A percentile compares a stretch with the other conserved stretches of the same genome.
phyloP scores from a whole-genome alignment of 2,888 invertebrate genomes.

The Clepsis dumicolana region DNA sequence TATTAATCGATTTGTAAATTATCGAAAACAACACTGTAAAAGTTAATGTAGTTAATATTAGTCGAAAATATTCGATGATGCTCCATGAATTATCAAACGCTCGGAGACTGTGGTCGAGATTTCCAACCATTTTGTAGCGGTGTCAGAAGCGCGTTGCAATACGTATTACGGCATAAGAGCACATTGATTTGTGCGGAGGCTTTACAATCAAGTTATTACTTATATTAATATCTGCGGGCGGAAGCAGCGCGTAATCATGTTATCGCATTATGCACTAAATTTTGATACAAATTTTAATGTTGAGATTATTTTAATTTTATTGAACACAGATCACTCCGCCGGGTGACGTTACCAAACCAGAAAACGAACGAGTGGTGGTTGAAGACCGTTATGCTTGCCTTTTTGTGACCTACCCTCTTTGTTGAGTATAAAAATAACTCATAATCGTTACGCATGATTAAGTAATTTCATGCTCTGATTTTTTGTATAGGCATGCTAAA shows the following conservation, averaged over 20 bases:
- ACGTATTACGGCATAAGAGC: slow-evolving; percentile 17
- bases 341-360: neutral
- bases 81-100: neutral
- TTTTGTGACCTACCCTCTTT: slow-evolving; percentile 4
- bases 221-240: slow-evolving; percentile 28
- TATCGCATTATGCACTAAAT: slow-evolving; percentile 15
- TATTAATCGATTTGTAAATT: slow-evolving; percentile 27
- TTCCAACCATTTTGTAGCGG: slow-evolving; percentile 10
- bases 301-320: slow-evolving; percentile 6
- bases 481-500: no score
- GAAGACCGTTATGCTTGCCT: neutral
- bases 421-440: neutral
- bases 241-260: slow-evolving; percentile 20
- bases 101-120: neutral
- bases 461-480: no score
- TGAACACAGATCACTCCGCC: neutral
- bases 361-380: neutral
- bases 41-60: neutral
- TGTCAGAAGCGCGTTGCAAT: slow-evolving; percentile 6
- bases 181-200: slow-evolving; percentile 14
- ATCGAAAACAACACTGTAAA: slow-evolving; percentile 35
- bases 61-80: neutral
- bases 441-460: no score
- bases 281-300: neutral
- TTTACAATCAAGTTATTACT: slow-evolving; percentile 11